Percentiles rank a stretch among this genome's conserved stretches.
Conservation (phyloP, 2,797 vertebrate species). For the Helicolenus hilgendorfi region DNA sequence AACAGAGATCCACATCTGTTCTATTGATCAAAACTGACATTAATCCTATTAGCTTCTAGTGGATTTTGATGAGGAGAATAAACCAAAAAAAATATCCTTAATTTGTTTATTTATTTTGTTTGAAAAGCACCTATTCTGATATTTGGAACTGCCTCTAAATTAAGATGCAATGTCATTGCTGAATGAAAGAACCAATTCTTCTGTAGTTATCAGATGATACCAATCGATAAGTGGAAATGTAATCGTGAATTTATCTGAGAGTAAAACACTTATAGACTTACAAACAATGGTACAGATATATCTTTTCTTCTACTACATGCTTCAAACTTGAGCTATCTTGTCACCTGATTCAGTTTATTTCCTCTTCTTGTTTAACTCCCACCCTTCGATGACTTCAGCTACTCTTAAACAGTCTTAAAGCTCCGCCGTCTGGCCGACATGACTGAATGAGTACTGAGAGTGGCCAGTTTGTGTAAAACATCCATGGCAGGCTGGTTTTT, state of each 20-base stretch:
- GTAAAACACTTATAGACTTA: not conserved
- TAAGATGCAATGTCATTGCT: not conserved
- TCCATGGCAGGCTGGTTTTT: too few relatives aligned
- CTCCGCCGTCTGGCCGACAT: not conserved
- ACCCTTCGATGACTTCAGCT: not conserved
- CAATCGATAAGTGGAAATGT: not conserved
- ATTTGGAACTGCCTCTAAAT: not conserved
- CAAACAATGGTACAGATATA: not conserved
- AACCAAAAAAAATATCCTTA: not conserved
- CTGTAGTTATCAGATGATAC: not conserved
- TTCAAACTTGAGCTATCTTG: not conserved
- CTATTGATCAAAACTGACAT: not conserved
- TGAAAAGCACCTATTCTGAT: not conserved
- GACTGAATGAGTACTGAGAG: not conserved
- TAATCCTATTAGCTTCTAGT: not conserved
- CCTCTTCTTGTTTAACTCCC: not conserved
- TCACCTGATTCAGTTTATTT: not conserved
- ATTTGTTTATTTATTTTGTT: not conserved
- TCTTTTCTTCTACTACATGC: not conserved
- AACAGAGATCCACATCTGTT: not conserved
- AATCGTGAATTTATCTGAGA: not conserved
- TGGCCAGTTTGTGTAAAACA: not conserved
- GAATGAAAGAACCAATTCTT: not conserved
- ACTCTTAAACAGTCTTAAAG: not conserved
- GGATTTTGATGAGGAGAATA: not conserved